Conservation (phyloP, 2,797 vertebrate genomes). For the Thunnus albacares region DNA sequence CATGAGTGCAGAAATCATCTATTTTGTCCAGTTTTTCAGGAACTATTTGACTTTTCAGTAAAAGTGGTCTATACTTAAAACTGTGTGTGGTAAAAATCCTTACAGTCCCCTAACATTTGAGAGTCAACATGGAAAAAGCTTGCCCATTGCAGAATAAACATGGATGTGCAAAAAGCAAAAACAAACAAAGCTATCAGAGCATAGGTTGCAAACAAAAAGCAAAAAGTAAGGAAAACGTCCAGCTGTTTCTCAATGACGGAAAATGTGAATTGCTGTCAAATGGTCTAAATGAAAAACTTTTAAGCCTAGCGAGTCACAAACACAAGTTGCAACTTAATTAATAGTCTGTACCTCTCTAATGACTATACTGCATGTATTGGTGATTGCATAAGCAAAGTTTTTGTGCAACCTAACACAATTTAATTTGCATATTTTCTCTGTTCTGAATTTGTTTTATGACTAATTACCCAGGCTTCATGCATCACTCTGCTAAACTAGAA, state of each 20-base stretch:
- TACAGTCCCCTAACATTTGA: neutral
- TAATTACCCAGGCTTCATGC: neutral
- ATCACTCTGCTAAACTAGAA: conserved; percentile 4
- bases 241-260: neutral
- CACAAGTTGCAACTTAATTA: no score
- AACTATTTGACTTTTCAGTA: neutral
- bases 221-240: neutral
- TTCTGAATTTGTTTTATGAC: neutral
- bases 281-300: neutral
- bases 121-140: neutral
- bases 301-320: no score
- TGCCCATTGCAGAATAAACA: neutral
- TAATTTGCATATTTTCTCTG: neutral
- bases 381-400: neutral
- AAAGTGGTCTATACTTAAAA: neutral
- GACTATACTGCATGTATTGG: neutral
- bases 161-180: neutral
- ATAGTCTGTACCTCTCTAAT: neutral
- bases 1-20: neutral
- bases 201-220: neutral
- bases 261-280: neutral
- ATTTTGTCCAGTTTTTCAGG: neutral
- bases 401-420: no score
- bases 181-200: neutral
- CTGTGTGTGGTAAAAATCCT: no score